Base-by-base conservation (phyloP, 2,113 vertebrate genomes). In the Nansenia antarctica region DNA sequence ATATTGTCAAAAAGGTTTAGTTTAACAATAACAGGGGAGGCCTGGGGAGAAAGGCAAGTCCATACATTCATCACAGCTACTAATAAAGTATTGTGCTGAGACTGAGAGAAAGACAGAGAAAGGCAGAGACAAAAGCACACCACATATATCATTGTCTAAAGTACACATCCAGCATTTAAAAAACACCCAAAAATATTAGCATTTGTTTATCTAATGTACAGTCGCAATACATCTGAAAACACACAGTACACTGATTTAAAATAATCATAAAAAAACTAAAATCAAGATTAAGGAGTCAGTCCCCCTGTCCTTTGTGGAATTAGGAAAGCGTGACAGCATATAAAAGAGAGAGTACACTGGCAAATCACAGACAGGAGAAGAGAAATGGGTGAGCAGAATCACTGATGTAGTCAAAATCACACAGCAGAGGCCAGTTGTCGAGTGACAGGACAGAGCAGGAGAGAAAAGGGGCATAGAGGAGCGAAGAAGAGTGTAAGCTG, bases 321-420 rank as follows among this genome's bases (percentile, higher is more conserved):
- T 69, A 74, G 69, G 76, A 70, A 73, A 62, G 49, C 80, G 79
- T 64, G 82, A 74, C 37, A 66, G 63, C 72, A 80, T 54, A 59
- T 80, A 65, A 72, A 80, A 80, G 65, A 77, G 26, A n/a, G 72
- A 81, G 84, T 73, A 74, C 69, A 85, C 27, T 45, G 76, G 71
- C 81, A 70, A 84, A 86, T 47, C n/a, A 45, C 72, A 82, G 52
- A 70, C 67, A 82, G 57, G 9, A 45, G 31, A 11, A 12, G 42
- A 54, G 39, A 8, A 24, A 42, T 37, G n/a, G 15, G 84, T 83
- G 82, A 82, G 83, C 70, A 67, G 67, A 83, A 82, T 80, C 81
- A 82, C 80, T 84, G 77, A 84, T 76, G 83, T 84, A 83, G 79
- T 82, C 83, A 76, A 73, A 77, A 73, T 82, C 79, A 86, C 77